Conservation (phyloP, 2,888 invertebrate species). For the Ditula angustiorana region DNA sequence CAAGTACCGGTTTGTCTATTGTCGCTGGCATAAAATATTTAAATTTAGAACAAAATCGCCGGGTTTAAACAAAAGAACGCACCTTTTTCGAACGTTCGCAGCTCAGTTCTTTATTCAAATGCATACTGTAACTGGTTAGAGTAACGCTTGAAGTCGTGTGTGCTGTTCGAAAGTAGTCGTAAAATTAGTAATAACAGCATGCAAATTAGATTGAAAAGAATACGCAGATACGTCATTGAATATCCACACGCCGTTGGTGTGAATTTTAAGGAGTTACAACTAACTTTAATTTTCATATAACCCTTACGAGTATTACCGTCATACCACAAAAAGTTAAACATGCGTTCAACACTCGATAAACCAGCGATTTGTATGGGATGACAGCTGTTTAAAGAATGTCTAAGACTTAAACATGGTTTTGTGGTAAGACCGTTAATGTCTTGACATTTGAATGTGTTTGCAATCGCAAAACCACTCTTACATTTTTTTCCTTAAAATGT, state of each 20-base stretch:
- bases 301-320: no score
- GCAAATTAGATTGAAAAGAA: conserved; percentile 44
- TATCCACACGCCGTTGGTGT: conserved; percentile 5
- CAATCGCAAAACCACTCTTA: no score
- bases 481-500: no score
- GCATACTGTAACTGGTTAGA: not conserved
- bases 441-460: no score
- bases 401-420: no score
- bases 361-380: no score
- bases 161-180: conserved; percentile 42
- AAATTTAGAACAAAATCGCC: conserved; percentile 81
- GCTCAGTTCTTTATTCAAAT: conserved; percentile 40
- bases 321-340: no score
- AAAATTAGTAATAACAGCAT: conserved; percentile 66
- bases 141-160: conserved; percentile 39
- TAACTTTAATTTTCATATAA: conserved; percentile 1
- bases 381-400: no score
- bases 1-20: conserved; percentile 84
- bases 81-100: conserved; percentile 58
- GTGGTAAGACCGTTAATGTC: no score
- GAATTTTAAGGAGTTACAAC: conserved; percentile 12
- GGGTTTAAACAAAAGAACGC: conserved; percentile 77
- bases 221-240: conserved; percentile 35
- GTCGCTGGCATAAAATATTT: conserved; percentile 82
- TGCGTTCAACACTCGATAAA: no score